These are phyloP conservation scores for Limnephilus rhombicus DNA, from an alignment of 2,888 invertebrate genomes.

Conservation along the genomic window DNA sequence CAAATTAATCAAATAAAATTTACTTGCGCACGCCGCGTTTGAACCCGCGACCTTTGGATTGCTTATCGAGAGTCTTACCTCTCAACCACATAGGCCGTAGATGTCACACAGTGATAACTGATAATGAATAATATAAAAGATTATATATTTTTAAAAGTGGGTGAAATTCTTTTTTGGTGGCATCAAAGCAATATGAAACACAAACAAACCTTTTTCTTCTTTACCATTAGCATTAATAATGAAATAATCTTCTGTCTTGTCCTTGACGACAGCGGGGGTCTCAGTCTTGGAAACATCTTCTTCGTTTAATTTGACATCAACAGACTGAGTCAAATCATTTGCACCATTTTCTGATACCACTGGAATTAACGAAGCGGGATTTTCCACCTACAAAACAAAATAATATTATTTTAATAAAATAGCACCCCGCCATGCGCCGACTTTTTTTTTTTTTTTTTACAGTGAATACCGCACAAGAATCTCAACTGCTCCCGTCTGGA, in stretches of 20 bases:
- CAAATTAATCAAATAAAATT: no score
- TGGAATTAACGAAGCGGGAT: background rate
- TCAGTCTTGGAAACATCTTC: slow-evolving; percentile 9
- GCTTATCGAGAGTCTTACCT: no score
- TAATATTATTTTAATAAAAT: no score
- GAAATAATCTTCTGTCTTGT: background rate
- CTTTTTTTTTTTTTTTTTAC: no score
- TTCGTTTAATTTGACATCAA: background rate
- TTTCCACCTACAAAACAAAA: slow-evolving; percentile 1
- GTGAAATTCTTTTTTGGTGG: background rate
- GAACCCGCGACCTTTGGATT: no score
- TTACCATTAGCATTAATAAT: background rate
- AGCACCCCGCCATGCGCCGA: no score
- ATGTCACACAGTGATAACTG: no score
- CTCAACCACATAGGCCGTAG: no score
- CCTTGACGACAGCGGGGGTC: background rate
- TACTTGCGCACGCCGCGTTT: no score
- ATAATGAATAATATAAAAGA: no score
- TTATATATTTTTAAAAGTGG: background rate
- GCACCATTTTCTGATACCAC: background rate
- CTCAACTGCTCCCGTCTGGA: no score
- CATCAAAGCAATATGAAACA: background rate
- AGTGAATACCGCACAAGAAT: no score
- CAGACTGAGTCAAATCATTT: background rate
- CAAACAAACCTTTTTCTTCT: slow-evolving; percentile 36